Percentiles rank a stretch among this genome's conserved stretches.
Evolutionary conservation across 1,140 invertebrate genomes (phyloP).

Genomic region (Schmidtea mediterranea): DNA sequence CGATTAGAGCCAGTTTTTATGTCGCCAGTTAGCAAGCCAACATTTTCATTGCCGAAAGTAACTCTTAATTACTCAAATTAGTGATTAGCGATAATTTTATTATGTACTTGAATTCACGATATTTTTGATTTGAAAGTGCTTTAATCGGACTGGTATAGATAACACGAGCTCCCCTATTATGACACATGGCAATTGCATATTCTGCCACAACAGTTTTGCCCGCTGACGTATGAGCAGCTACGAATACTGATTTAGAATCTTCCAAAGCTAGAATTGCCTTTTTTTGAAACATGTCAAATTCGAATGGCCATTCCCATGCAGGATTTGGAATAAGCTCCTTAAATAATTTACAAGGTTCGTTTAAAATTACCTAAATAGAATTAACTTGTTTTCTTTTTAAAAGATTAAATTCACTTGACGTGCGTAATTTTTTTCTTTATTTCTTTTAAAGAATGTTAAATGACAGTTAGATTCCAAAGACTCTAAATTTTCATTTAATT

Average conservation of each 20-base stretch:
- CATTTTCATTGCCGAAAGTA: conserved; percentile 32
- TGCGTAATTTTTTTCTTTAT: too few relatives aligned
- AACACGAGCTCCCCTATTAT: conserved; percentile 65
- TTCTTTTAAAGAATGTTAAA: too few relatives aligned
- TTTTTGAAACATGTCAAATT: conserved; percentile 86
- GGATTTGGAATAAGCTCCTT: not conserved
- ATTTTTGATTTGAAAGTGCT: conserved; percentile 95
- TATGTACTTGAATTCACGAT: conserved; percentile 67
- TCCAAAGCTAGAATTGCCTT: conserved; percentile 74
- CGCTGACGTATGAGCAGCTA: conserved; percentile 91
- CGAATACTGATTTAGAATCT: conserved; percentile 75
- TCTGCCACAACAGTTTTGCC: conserved; percentile 97
- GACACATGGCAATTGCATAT: conserved; percentile 70
- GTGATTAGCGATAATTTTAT: too few relatives aligned
- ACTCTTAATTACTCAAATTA: too few relatives aligned
- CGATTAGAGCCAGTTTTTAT: conserved; percentile 60
- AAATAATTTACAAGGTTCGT: not conserved
- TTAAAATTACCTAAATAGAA: too few relatives aligned
- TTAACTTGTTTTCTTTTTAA: too few relatives aligned
- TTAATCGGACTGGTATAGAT: conserved; percentile 98
- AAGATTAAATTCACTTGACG: too few relatives aligned
- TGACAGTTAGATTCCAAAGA: too few relatives aligned
- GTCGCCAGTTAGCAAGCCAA: conserved; percentile 78
- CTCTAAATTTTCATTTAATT: too few relatives aligned
- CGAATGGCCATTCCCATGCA: conserved; percentile 46